These are phyloP conservation scores for Drosophila tani DNA, from an alignment of 1,140 invertebrate species.

Conservation along the genomic window DNA sequence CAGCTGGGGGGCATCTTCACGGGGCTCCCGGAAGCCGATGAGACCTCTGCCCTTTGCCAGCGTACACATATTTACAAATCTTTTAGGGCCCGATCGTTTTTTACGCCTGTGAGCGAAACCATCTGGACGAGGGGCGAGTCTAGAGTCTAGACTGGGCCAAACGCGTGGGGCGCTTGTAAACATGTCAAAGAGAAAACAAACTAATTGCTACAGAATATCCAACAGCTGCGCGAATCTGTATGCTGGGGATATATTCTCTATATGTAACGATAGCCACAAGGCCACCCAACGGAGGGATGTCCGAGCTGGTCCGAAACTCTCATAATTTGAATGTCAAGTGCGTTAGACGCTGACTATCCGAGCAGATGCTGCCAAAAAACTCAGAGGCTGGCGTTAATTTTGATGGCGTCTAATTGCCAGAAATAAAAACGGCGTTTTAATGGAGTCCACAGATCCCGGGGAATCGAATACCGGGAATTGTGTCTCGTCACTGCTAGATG, in stretches of 20 bases:
- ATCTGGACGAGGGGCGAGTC: constrained; percentile 40
- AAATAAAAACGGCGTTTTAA: constrained; percentile 69
- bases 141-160: constrained; percentile 32
- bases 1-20: constrained; percentile 13
- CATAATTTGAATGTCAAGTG: constrained; percentile 65
- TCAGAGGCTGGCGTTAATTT: constrained; percentile 42
- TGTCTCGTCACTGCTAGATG: constrained; percentile 69
- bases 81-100: constrained; percentile 25
- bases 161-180: constrained; percentile 61
- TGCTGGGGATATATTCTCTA: constrained; percentile 19
- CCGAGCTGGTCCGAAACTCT: constrained; percentile 15
- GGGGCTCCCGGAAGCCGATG: constrained; percentile 54
- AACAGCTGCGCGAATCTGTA: constrained; percentile 74
- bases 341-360: constrained; percentile 51
- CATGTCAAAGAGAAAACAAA: constrained; percentile 70
- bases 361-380: constrained; percentile 61
- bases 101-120: constrained; percentile 65
- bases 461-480: constrained; percentile 51
- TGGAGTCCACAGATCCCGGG: constrained; percentile 68
- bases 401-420: constrained; percentile 65
- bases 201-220: constrained; percentile 61
- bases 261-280: constrained; percentile 44
- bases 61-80: constrained; percentile 38
- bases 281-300: constrained; percentile 18
- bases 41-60: constrained; percentile 37